phyloP scores from a whole-genome alignment of 1,140 invertebrate species.

The Meloidogyne floridensis region DNA sequence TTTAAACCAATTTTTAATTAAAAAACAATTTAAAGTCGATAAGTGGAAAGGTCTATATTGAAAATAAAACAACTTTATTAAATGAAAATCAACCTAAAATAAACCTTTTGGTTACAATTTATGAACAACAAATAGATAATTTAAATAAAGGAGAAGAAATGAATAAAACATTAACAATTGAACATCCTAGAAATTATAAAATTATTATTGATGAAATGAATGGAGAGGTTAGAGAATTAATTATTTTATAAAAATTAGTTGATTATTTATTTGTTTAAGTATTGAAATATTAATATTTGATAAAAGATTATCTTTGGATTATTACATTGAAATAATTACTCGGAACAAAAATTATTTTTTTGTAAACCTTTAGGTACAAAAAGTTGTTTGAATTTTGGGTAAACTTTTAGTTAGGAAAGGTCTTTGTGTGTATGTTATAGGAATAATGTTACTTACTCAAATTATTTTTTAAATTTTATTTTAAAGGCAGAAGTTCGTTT shows the following conservation, averaged over 20 bases:
- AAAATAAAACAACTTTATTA: not conserved
- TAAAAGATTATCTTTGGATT: too few species aligned
- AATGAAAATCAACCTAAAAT: not conserved
- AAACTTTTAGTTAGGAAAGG: too few species aligned
- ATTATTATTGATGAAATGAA: constrained; percentile 19
- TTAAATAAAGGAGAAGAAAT: not conserved
- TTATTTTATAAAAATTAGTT: not conserved
- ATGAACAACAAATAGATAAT: constrained; percentile 8
- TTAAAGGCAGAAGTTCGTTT: constrained; percentile 25
- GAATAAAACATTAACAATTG: not conserved
- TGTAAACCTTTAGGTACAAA: too few species aligned
- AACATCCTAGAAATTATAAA: not conserved
- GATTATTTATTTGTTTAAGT: too few species aligned
- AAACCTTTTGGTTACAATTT: constrained; percentile 5
- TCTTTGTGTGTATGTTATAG: too few species aligned
- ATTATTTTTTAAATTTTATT: not conserved
- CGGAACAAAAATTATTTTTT: too few species aligned
- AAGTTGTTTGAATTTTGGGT: too few species aligned
- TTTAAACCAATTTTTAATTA: not conserved
- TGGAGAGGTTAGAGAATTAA: constrained; percentile 7
- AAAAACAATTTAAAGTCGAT: constrained; percentile 12
- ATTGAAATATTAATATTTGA: too few species aligned
- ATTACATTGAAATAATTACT: too few species aligned
- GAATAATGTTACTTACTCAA: not conserved
- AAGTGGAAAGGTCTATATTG: not conserved